Base-by-base conservation (phyloP, 1,140 invertebrate species). In the Drosophila sulfurigaster region DNA sequence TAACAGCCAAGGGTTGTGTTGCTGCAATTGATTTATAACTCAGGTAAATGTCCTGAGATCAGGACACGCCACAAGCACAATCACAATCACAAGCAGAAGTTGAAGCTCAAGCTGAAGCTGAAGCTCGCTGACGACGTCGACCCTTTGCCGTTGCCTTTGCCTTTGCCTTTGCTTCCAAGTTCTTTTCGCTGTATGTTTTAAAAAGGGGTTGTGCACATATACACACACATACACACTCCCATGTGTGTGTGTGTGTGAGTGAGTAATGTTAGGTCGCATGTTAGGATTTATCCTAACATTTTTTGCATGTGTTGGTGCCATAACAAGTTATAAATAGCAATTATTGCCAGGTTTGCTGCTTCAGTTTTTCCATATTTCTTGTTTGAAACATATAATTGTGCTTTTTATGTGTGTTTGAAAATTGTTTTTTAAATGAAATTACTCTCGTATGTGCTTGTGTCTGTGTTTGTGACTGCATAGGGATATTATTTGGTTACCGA, bases 291-390 rank as follows among this genome's bases (percentile, higher is more conserved):
- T 86, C 76, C 82, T 82, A 71, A 38, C 56, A 67, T 70, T 57
- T 70, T 57, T 75, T 80, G 83, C 83, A 83, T 88, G 85, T 88
- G 85, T 88, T 85, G 62, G 85, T 81, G 81, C 78, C 75, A 89
- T 89, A 89, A 90, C 86, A 89, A 89, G 85, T 89, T 89, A 89
- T 89, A 85, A 88, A 89, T 83, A 69, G 85, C 80, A 88, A 89
- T 88, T 89, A 88, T 88, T 70, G 69, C 79, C 74, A 77, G 64
- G 76, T 80, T 73, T 51, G 73, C 59, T 71, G 52, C 52, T 32
- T 46, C 48, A 60, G 51, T 38, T 75, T 57, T 65, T 78, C 72
- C 64, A 71, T 71, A 82, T 72, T 83, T 89, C 85, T 81, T 70
- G 81, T 81, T 85, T 81, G 59, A 65, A 87, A 87, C 81, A 83